Evolutionary conservation across 1,140 invertebrate species (phyloP).

Genomic region (Drosophila seguyi): DNA sequence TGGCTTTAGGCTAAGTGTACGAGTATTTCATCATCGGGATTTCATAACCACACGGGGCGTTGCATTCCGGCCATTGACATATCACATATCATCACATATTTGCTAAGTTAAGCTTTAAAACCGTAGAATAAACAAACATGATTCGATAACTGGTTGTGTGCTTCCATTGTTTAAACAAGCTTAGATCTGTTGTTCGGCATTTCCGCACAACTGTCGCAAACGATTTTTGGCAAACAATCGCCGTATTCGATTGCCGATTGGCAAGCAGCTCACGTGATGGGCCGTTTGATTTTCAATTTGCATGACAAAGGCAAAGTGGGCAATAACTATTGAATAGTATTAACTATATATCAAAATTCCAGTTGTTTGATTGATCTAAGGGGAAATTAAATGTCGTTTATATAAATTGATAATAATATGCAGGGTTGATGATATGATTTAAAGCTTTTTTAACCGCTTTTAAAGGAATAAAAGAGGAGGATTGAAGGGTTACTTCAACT

Average conservation of each 20-base stretch:
- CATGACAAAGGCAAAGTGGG: slow-evolving; percentile 37
- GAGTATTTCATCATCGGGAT: slow-evolving; percentile 65
- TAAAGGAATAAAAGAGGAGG: too few relatives aligned
- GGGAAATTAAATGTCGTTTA: background rate
- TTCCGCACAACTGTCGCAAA: slow-evolving; percentile 57
- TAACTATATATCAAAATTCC: background rate
- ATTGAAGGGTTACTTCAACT: too few relatives aligned
- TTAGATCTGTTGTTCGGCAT: slow-evolving; percentile 15
- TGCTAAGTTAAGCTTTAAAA: slow-evolving; percentile 65
- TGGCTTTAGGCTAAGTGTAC: slow-evolving; percentile 61
- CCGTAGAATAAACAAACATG: slow-evolving; percentile 54
- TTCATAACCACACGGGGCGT: slow-evolving; percentile 2
- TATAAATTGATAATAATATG: background rate
- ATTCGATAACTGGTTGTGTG: slow-evolving; percentile 42
- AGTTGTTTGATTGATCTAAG: background rate
- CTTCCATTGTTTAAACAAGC: slow-evolving; percentile 31
- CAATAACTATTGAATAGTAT: background rate
- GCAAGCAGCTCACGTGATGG: slow-evolving; percentile 63
- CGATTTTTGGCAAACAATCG: slow-evolving; percentile 45
- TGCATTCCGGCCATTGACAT: slow-evolving; percentile 53
- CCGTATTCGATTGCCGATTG: slow-evolving; percentile 5
- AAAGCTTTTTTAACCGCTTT: too few relatives aligned
- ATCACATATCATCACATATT: slow-evolving; percentile 23
- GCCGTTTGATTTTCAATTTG: slow-evolving; percentile 38
- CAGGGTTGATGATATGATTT: too few relatives aligned